These are phyloP conservation scores for Agonopterix subpropinquella DNA, from an alignment of 2,888 invertebrate genomes.

Conservation along the genomic window DNA sequence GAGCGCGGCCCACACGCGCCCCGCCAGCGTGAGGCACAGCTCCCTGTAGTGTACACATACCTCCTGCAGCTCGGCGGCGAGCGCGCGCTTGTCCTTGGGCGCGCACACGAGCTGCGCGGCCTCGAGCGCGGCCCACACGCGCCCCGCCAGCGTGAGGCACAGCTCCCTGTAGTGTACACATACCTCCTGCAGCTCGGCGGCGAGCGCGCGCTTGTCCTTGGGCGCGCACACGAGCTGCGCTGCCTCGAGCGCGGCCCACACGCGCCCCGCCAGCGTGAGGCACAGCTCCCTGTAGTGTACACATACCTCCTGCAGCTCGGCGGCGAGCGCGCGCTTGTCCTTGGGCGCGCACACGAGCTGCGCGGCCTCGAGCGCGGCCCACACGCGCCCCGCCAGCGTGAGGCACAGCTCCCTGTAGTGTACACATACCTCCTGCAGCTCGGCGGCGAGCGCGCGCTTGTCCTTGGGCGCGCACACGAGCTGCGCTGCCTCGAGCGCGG, in stretches of 20 bases:
- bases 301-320: constrained; percentile 89
- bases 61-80: constrained; percentile 92
- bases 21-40: constrained; percentile 84
- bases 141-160: constrained; percentile 83
- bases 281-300: constrained; percentile 79
- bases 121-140: constrained; percentile 91
- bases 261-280: constrained; percentile 85
- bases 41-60: constrained; percentile 74
- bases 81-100: constrained; percentile 77
- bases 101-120: constrained; percentile 83
- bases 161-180: constrained; percentile 68
- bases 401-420: constrained; percentile 78
- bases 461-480: constrained; percentile 79
- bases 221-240: constrained; percentile 81
- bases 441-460: constrained; percentile 83
- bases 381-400: constrained; percentile 86
- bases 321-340: constrained; percentile 81
- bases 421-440: constrained; percentile 84
- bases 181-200: constrained; percentile 91
- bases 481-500: constrained; percentile 84
- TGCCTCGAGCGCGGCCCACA: constrained; percentile 84
- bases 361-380: constrained; percentile 90
- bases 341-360: constrained; percentile 80
- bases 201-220: constrained; percentile 79
- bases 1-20: constrained; percentile 85